A percentile compares a stretch with the other conserved stretches of the same genome.
phyloP scores from a whole-genome alignment of 2,888 invertebrate genomes.

The Tryphoninae sp. region DNA sequence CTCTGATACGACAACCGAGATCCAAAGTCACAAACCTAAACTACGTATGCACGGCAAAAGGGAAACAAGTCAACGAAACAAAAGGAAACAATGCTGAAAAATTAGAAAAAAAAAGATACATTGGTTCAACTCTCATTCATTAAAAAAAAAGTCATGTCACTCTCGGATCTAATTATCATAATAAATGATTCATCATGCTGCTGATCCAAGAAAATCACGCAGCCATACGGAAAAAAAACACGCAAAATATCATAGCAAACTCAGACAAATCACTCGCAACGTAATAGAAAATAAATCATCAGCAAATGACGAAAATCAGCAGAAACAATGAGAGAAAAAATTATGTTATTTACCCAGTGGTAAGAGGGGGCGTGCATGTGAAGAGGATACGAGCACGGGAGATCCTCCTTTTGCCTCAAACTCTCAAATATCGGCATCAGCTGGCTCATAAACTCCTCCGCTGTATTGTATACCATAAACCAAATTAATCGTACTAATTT shows the following conservation, averaged over 20 bases:
- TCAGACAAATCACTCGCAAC: constrained; percentile 64
- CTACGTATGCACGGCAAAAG: constrained; percentile 35
- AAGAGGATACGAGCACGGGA: constrained; percentile 95
- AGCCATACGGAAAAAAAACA: constrained; percentile 79
- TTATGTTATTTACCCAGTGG: constrained; percentile 87
- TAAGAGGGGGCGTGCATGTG: constrained; percentile 91
- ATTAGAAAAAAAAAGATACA: constrained; percentile 81
- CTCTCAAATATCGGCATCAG: constrained; percentile 98
- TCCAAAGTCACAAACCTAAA: constrained; percentile 32
- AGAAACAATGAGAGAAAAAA: constrained; percentile 73
- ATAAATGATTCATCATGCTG: constrained; percentile 51
- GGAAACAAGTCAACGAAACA: constrained; percentile 31
- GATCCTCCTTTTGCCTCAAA: constrained; percentile 94
- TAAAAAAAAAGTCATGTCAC: constrained; percentile 20
- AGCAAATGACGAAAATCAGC: constrained; percentile 72
- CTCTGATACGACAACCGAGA: constrained; percentile 30
- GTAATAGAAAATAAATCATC: constrained; percentile 69
- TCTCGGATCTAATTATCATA: constrained; percentile 39
- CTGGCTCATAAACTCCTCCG: constrained; percentile 97
- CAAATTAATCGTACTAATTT: constrained; percentile 68
- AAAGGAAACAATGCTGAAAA: constrained; percentile 66
- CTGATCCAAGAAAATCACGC: constrained; percentile 24
- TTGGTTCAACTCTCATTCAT: constrained; percentile 76
- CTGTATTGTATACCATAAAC: constrained; percentile 82
- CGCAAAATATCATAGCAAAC: constrained; percentile 78